phyloP scores from a whole-genome alignment of 2,113 vertebrate species.

The Phylloscopus trochiloides region DNA sequence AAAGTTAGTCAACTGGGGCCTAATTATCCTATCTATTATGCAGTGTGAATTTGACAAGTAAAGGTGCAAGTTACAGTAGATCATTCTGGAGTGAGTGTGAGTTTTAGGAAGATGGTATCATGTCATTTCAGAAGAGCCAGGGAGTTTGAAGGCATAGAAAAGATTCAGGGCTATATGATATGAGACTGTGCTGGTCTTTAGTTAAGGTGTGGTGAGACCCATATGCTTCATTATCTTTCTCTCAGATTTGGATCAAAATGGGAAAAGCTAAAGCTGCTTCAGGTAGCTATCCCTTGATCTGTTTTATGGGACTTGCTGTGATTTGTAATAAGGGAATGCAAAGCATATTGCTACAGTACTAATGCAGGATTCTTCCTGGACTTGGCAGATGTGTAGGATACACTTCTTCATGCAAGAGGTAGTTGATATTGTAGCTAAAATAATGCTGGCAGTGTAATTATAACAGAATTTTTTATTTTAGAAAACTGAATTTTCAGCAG shows the following conservation, averaged over 20 bases:
- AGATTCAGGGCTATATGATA: neutral
- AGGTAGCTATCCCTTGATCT: neutral
- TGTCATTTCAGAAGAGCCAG: neutral
- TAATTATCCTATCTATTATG: conserved; percentile 48
- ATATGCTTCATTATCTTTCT: neutral
- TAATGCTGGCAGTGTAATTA: neutral
- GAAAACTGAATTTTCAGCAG: neutral
- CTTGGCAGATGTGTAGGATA: neutral
- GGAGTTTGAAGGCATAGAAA: neutral
- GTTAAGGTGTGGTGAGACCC: neutral
- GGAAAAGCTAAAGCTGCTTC: neutral
- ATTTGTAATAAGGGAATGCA: neutral
- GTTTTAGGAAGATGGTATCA: neutral
- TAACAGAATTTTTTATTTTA: neutral
- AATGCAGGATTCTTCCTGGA: neutral
- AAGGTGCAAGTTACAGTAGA: conserved; percentile 39
- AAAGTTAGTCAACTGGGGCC: conserved; percentile 43
- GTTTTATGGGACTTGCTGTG: neutral
- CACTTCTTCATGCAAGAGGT: neutral
- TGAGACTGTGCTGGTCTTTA: neutral
- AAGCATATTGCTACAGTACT: neutral
- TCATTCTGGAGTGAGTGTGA: neutral
- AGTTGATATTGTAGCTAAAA: neutral
- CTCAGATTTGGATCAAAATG: neutral
- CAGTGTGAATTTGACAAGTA: conserved; percentile 57